phyloP scores from a whole-genome alignment of 2,888 invertebrate species.

The Drosophila falleni region DNA sequence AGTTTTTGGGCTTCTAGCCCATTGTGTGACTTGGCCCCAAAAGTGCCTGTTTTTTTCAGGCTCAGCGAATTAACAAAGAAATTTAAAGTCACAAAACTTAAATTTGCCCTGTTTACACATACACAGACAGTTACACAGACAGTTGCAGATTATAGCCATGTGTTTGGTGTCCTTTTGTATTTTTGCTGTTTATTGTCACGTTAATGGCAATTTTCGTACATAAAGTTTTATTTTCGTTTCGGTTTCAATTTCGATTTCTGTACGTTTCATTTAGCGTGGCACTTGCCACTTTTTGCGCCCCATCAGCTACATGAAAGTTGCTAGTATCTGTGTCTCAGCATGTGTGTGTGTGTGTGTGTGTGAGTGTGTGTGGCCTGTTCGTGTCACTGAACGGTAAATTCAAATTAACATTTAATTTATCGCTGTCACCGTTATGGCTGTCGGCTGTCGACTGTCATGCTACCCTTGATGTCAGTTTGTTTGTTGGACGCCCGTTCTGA shows the following conservation, averaged over 20 bases:
- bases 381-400: slow-evolving; percentile 81
- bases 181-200: slow-evolving; percentile 70
- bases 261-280: slow-evolving; percentile 64
- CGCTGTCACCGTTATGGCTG: slow-evolving; percentile 82
- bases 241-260: slow-evolving; percentile 42
- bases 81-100: slow-evolving; percentile 74
- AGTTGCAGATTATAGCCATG: slow-evolving; percentile 10
- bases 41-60: slow-evolving; percentile 25
- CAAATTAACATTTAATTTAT: slow-evolving; percentile 82
- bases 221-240: slow-evolving; percentile 68
- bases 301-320: slow-evolving; percentile 39
- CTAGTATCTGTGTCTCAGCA: slow-evolving; percentile 1
- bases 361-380: slow-evolving; percentile 51
- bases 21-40: slow-evolving; percentile 22
- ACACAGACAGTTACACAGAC: background rate
- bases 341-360: slow-evolving; percentile 30
- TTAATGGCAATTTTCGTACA: slow-evolving; percentile 73
- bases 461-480: slow-evolving; percentile 35
- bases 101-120: slow-evolving; percentile 43
- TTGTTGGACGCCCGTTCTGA: slow-evolving; percentile 29
- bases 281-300: slow-evolving; percentile 60
- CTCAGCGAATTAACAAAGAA: slow-evolving; percentile 66
- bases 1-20: slow-evolving; percentile 20
- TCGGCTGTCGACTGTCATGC: slow-evolving; percentile 79
- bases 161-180: slow-evolving; percentile 43